A percentile compares a stretch with the other conserved stretches of the same genome.
phyloP scores from a whole-genome alignment of 2,888 invertebrate species.

The Caenorhabditis doughertyi region DNA sequence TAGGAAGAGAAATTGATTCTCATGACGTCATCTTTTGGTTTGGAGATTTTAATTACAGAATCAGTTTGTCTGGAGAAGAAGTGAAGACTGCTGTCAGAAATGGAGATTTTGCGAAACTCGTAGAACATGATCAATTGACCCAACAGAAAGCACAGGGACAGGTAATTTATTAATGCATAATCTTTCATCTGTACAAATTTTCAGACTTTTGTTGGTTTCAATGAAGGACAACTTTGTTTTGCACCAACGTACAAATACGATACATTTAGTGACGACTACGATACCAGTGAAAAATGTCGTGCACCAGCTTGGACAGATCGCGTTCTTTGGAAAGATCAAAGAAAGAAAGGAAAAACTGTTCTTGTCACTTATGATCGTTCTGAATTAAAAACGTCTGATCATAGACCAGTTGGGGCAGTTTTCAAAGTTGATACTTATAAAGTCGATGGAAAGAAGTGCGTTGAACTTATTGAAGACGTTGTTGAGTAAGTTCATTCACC shows the following conservation, averaged over 20 bases:
- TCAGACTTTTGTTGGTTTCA: slow-evolving; percentile 92
- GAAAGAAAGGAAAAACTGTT: slow-evolving; percentile 24
- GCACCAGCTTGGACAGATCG: slow-evolving; percentile 98
- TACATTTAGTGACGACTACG: slow-evolving; percentile 97
- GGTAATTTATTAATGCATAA: slow-evolving; percentile 66
- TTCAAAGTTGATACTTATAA: slow-evolving; percentile 92
- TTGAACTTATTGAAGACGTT: slow-evolving; percentile 88
- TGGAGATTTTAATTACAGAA: slow-evolving; percentile 95
- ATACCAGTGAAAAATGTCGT: slow-evolving; percentile 93
- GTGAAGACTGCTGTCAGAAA: slow-evolving; percentile 90
- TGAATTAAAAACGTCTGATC: slow-evolving; percentile 87
- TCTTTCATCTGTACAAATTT: slow-evolving; percentile 34
- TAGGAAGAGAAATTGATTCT: slow-evolving; percentile 87
- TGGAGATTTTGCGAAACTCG: slow-evolving; percentile 88
- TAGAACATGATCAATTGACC: slow-evolving; percentile 92
- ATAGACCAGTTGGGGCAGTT: slow-evolving; percentile 92
- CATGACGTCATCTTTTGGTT: slow-evolving; percentile 99
- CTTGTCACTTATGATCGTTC: slow-evolving; percentile 91
- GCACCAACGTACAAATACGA: slow-evolving; percentile 99
- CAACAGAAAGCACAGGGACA: slow-evolving; percentile 84
- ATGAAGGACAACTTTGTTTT: slow-evolving; percentile 93
- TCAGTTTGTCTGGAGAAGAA: slow-evolving; percentile 75
- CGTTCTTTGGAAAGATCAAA: slow-evolving; percentile 89
- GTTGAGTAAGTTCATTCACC: slow-evolving; percentile 67
- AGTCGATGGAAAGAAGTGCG: slow-evolving; percentile 89